Evolutionary conservation across 2,113 vertebrate genomes (phyloP), one percentile per base, ranked within the genome.

Genomic region (Centropus unirufus): DNA sequence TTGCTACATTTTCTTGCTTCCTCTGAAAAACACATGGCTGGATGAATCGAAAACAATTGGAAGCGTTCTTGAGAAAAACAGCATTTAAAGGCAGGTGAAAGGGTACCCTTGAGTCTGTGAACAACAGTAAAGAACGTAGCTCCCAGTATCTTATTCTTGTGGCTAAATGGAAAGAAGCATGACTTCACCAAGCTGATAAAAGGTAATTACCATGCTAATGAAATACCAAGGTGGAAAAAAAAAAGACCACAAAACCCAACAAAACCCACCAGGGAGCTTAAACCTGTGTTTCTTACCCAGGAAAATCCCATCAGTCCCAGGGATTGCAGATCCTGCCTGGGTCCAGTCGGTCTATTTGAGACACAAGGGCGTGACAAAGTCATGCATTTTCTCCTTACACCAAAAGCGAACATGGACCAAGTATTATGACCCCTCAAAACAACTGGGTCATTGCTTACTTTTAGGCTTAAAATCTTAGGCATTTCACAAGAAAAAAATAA

Each of bases 61-160:
- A 73, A 63, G 12, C 4, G 22, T 59, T 36, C 24, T 91, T 73
- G 49, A 84, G 59, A 85, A 61, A 34, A 83, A 30, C 17, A 74
- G 42, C 5, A 44, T 86, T 67, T 94, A 78, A 86, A 80, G 26
- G 44, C 29, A 91, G 81, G 93, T 62, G 44, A 83, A 74, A 93
- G 51, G 78, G 39, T 55, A 47, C 29, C 63, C 23, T 87, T 70
- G 29, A 77, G 11, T 39, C 40, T 58, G 8, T 39, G n/a, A 51
- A 62, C 75, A 70, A 54, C 63, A 36, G 32, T 69, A 69, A 70
- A 70, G 11, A 57, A 47, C 14, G 26, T 78, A 90, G 61, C 40
- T 57, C 36, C 26, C 36, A 67, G 21, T 24, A 57, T 20, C 17
- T 69, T 79, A 26, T 63, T 89, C 94, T 70, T 89, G 39, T 86